phyloP scores from a whole-genome alignment of 2,888 invertebrate species.

The Melolontha melolontha region DNA sequence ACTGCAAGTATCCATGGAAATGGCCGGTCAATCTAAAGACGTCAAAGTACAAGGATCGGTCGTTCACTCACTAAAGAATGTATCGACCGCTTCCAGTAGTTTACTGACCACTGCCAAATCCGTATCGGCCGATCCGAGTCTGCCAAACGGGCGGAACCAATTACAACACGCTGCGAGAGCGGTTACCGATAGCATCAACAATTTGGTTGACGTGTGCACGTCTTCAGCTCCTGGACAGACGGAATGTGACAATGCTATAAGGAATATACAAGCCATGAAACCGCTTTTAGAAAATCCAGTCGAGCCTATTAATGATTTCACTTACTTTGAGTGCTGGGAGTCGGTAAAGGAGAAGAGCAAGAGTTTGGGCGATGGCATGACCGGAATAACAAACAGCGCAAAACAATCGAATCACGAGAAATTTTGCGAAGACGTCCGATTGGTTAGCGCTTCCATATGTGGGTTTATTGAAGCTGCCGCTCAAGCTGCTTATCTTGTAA shows the following conservation, averaged over 20 bases:
- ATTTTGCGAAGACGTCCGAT: slow-evolving; percentile 85
- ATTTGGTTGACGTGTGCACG: slow-evolving; percentile 87
- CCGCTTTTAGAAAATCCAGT: slow-evolving; percentile 86
- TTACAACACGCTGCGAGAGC: slow-evolving; percentile 88
- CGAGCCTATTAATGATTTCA: slow-evolving; percentile 88
- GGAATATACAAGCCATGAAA: slow-evolving; percentile 88
- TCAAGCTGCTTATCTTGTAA: slow-evolving; percentile 91
- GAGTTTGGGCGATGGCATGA: slow-evolving; percentile 89
- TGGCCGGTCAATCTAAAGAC: slow-evolving; percentile 86
- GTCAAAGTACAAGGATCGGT: slow-evolving; percentile 82
- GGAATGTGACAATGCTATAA: slow-evolving; percentile 95
- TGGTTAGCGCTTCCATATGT: slow-evolving; percentile 89
- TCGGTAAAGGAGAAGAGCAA: slow-evolving; percentile 90
- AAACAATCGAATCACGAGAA: slow-evolving; percentile 87
- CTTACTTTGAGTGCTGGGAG: slow-evolving; percentile 95
- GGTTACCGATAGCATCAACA: slow-evolving; percentile 93
- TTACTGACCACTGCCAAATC: slow-evolving; percentile 89
- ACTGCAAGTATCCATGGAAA: slow-evolving; percentile 81
- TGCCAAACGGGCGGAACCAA: slow-evolving; percentile 92
- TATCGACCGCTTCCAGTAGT: slow-evolving; percentile 88
- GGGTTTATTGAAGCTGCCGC: slow-evolving; percentile 93
- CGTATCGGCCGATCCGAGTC: slow-evolving; percentile 88
- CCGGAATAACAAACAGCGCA: slow-evolving; percentile 93
- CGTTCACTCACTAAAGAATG: slow-evolving; percentile 87
- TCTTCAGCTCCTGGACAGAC: slow-evolving; percentile 95